phyloP scores from a whole-genome alignment of 2,113 vertebrate genomes.

The Gallinago media region DNA sequence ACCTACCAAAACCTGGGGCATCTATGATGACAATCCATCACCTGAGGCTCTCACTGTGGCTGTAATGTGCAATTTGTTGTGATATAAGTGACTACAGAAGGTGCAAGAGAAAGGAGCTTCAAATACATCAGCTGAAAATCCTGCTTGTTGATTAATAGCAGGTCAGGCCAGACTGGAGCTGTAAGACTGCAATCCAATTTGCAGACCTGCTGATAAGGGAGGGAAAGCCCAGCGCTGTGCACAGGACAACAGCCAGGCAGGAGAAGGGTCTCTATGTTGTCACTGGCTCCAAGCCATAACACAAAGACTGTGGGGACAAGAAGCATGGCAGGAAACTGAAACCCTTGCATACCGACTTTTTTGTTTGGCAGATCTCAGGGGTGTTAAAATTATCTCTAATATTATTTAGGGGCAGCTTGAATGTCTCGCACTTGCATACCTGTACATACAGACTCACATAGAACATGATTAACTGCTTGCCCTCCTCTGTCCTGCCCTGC shows the following conservation, averaged over 20 bases:
- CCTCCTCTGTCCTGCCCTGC: background rate
- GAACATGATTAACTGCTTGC: background rate
- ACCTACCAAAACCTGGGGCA: background rate
- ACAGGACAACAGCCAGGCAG: background rate
- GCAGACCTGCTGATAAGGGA: background rate
- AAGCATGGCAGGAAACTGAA: background rate
- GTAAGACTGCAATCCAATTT: slow-evolving; percentile 9
- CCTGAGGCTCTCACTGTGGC: accelerated
- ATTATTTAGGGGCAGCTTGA: background rate
- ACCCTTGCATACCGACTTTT: background rate
- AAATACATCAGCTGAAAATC: background rate
- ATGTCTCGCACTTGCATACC: background rate
- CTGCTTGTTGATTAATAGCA: background rate
- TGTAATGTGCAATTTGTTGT: background rate
- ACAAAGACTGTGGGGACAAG: background rate
- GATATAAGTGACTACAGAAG: background rate
- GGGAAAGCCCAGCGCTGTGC: background rate
- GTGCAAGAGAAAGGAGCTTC: background rate
- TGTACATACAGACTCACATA: background rate
- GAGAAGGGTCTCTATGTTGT: background rate
- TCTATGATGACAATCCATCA: background rate
- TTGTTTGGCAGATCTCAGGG: background rate
- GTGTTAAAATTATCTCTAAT: background rate
- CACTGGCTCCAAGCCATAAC: background rate
- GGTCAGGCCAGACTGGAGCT: background rate